phyloP scores from a whole-genome alignment of 2,797 vertebrate genomes.

The Glyptemys insculpta region DNA sequence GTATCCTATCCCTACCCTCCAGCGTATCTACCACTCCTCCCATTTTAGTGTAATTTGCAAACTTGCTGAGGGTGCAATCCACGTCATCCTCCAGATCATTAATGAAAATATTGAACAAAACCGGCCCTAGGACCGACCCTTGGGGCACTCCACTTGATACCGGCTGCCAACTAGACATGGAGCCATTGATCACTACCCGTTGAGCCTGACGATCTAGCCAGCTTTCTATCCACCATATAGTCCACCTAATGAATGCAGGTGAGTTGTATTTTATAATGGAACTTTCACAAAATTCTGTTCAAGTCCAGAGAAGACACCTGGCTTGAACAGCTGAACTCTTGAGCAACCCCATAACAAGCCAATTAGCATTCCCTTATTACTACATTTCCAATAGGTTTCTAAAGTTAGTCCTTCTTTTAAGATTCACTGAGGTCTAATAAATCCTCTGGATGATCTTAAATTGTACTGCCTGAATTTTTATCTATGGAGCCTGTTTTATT shows the following conservation, averaged over 20 bases:
- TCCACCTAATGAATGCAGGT: background rate
- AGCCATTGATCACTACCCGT: too few relatives aligned
- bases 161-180: too few relatives aligned
- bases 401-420: background rate
- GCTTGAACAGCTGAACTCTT: background rate
- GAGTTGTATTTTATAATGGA: background rate
- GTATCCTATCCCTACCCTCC: too few relatives aligned
- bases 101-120: too few relatives aligned
- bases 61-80: too few relatives aligned
- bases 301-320: background rate
- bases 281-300: background rate
- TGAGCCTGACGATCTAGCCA: too few relatives aligned
- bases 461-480: background rate
- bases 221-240: too few relatives aligned
- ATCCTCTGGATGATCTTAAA: background rate
- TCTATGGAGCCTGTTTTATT: background rate
- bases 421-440: background rate
- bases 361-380: background rate
- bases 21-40: too few relatives aligned
- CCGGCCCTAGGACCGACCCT: too few relatives aligned
- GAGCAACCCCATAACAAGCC: background rate
- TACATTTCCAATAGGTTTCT: background rate
- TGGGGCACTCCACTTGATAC: too few relatives aligned
- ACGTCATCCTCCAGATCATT: too few relatives aligned
- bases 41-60: too few relatives aligned